Evolutionary conservation across 2,113 vertebrate genomes (phyloP), one percentile per base, ranked within the genome.

Genomic region (Rhinopomastus cyanomelas): DNA sequence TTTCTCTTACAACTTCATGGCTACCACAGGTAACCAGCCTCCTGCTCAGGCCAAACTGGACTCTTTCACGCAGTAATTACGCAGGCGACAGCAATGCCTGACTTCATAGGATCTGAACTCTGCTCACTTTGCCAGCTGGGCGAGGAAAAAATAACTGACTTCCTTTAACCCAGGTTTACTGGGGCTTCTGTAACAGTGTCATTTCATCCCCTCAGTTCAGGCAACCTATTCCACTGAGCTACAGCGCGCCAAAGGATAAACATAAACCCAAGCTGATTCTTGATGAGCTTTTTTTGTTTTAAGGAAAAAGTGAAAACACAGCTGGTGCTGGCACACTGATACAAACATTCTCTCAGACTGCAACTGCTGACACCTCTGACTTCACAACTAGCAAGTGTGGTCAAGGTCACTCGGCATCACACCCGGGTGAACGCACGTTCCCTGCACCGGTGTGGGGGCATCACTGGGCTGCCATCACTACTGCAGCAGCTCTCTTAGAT

Each of bases 31-130:
- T 95, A 96, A 94, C 92, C 96, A 97, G 97, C 95, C 81, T 96
- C 95, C 95, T 91, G 71, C 87, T 94, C 95, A 93, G 96, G 93
- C 95, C 94, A 95, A 96, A 95, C 94, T 97, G 97, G 96, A 97
- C 97, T 97, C 94, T 97, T 97, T 95, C 97, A 96, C 96, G 95
- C 92, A 94, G 97, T 98, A 98, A 98, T 98, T 98, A 97, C 92
- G 77, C 95, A 92, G 96, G 94, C 77, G 93, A 96, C 96, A 95
- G 89, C 96, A 96, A 94, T 93, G 94, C 96, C 96, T 96, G 83
- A 93, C 93, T 91, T 86, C 92, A 62, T 88, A 95, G 95, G 83
- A 95, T n/a, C 97, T 98, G 96, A 97, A 97, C 97, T 98, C 97
- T 96, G 97, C 98, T 97, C 97, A 97, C 96, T 98, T 98, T 97